A percentile compares a stretch with the other conserved stretches of the same genome.
These are phyloP conservation scores for Sthenelais limicola DNA, from an alignment of 2,888 invertebrate species.

Conservation along the genomic window DNA sequence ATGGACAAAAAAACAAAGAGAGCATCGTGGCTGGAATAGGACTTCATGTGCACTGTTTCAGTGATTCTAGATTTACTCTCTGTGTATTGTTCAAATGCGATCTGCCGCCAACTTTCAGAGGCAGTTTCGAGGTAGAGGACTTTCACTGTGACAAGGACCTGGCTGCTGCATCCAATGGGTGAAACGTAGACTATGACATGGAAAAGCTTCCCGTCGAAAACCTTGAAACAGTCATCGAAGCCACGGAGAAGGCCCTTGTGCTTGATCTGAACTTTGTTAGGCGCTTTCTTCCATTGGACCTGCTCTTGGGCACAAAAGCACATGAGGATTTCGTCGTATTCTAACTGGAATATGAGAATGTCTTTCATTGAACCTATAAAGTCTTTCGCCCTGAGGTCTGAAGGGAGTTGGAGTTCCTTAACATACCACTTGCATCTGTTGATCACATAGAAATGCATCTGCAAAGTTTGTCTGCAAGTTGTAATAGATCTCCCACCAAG, in stretches of 20 bases:
- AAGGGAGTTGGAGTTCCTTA: constrained; percentile 6
- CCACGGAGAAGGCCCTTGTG: constrained; percentile 6
- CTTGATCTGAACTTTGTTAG: constrained; percentile 8
- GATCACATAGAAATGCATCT: constrained; percentile 14
- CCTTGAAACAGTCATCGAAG: constrained; percentile 14
- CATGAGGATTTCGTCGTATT: constrained; percentile 9
- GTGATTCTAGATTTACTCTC: background rate
- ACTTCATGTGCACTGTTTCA: background rate
- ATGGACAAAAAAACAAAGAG: constrained; percentile 17
- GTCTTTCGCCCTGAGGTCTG: background rate
- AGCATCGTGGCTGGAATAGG: constrained; percentile 6
- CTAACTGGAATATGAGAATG: constrained; percentile 5
- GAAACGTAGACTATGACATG: constrained; percentile 11
- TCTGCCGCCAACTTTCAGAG: constrained; percentile 13
- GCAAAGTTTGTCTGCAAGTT: constrained; percentile 3
- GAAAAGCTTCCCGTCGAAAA: constrained; percentile 24
- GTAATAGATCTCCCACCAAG: constrained; percentile 1
- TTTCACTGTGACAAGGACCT: constrained; percentile 1
- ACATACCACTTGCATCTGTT: background rate
- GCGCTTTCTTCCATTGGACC: constrained; percentile 24
- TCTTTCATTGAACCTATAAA: constrained; percentile 24
- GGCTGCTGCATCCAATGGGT: constrained; percentile 17
- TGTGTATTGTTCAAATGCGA: constrained; percentile 16
- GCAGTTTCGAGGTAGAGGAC: constrained; percentile 2
- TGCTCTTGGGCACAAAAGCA: background rate